These are phyloP conservation scores for Albula goreensis DNA, from an alignment of 2,113 vertebrate species.

Conservation along the genomic window DNA sequence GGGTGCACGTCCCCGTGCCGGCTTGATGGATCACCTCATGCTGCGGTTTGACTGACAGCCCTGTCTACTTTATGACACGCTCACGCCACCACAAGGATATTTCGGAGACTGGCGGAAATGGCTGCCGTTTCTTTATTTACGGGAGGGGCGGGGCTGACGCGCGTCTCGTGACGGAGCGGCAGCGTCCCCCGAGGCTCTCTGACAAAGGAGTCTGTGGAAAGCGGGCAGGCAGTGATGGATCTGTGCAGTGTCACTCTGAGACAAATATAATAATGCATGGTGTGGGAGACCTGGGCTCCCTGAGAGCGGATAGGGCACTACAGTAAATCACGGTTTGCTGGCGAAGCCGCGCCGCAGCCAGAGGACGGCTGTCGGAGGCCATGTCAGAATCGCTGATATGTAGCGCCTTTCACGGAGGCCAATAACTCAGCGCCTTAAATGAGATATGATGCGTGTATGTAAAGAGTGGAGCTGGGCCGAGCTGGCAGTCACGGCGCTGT, in stretches of 20 bases:
- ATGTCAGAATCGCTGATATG: too few relatives aligned
- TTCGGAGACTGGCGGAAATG: background rate
- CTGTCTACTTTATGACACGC: conserved; percentile 15
- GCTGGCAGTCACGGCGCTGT: too few relatives aligned
- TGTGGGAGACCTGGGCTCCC: background rate
- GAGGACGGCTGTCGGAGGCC: too few relatives aligned
- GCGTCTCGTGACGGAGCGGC: background rate
- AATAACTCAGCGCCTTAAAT: too few relatives aligned
- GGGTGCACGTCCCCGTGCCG: background rate
- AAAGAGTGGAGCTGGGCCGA: too few relatives aligned
- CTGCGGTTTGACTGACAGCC: background rate
- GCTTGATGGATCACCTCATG: conserved; percentile 7
- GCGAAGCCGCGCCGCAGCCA: background rate
- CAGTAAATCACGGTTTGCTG: background rate
- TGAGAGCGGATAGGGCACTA: background rate
- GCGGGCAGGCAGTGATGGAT: background rate
- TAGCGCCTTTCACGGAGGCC: too few relatives aligned
- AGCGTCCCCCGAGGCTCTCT: background rate
- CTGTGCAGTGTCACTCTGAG: background rate
- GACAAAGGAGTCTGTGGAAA: background rate
- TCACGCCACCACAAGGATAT: background rate
- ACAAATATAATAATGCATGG: background rate
- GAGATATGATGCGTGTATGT: too few relatives aligned
- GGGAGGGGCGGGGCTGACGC: background rate
- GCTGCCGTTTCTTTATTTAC: background rate